A percentile compares a stretch with the other conserved stretches of the same genome.
These are phyloP conservation scores for Dryoscopus gambensis DNA, from an alignment of 2,113 vertebrate genomes.

Conservation along the genomic window DNA sequence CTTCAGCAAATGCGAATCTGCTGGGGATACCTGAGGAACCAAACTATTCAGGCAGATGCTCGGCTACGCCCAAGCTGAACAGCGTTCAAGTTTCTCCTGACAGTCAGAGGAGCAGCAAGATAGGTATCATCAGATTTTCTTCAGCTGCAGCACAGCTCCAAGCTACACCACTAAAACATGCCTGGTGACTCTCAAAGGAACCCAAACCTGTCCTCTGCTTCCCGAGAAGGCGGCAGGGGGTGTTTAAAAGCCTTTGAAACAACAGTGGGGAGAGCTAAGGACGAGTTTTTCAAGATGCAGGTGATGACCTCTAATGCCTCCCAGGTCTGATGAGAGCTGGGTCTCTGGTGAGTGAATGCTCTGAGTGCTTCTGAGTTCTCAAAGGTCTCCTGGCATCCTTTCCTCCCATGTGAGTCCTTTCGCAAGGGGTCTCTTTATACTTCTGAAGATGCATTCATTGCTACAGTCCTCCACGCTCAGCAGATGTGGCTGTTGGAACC, in stretches of 20 bases:
- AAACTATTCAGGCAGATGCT: neutral
- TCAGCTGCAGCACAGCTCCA: neutral
- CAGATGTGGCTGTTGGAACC: neutral
- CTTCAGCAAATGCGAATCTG: neutral
- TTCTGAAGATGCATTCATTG: neutral
- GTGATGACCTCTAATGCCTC: neutral
- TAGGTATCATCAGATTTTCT: neutral
- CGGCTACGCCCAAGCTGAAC: neutral
- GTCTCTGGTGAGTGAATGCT: rapidly evolving
- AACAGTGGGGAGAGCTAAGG: neutral
- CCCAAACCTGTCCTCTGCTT: neutral
- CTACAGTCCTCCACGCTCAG: rapidly evolving
- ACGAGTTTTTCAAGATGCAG: neutral
- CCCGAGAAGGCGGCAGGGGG: neutral
- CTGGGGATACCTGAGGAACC: neutral
- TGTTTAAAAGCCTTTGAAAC: neutral
- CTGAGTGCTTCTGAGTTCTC: neutral
- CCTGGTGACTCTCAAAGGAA: neutral
- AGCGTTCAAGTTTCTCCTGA: neutral
- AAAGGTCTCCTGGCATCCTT: neutral
- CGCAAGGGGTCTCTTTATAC: neutral
- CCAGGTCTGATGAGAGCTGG: neutral
- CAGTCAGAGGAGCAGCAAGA: neutral
- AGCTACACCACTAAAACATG: neutral
- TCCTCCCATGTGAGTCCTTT: neutral